phyloP scores from a whole-genome alignment of 30 jellyfish, hydroid and myxozoan species.

The Phacellophora camtschatica region DNA sequence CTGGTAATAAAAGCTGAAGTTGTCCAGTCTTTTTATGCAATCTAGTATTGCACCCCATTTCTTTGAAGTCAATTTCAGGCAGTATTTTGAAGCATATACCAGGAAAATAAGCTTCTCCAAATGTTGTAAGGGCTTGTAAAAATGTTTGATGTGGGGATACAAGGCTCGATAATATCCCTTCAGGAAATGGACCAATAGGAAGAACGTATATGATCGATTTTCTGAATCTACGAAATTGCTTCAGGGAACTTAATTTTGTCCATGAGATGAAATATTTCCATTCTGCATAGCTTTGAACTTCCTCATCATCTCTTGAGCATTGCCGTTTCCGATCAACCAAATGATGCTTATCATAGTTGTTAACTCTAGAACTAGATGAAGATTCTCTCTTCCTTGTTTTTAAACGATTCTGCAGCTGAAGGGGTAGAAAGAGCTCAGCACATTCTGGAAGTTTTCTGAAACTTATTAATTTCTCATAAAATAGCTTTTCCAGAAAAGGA shows the following conservation, averaged over 20 bases:
- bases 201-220: slow-evolving; percentile 54
- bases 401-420: slow-evolving; percentile 18
- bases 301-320: slow-evolving; percentile 65
- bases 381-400: not conserved
- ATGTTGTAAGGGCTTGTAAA: slow-evolving; percentile 20
- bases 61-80: slow-evolving; percentile 73
- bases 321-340: slow-evolving; percentile 6
- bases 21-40: slow-evolving; percentile 74
- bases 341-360: too few relatives aligned
- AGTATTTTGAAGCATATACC: slow-evolving; percentile 48
- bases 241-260: slow-evolving; percentile 49
- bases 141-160: slow-evolving; percentile 60
- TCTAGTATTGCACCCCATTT: slow-evolving; percentile 68
- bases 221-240: slow-evolving; percentile 47
- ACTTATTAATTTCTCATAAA: slow-evolving; percentile 62
- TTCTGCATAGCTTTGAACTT: slow-evolving; percentile 76
- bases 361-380: not conserved
- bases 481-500: slow-evolving; percentile 39
- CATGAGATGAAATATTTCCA: slow-evolving; percentile 74
- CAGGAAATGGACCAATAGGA: slow-evolving; percentile 95
- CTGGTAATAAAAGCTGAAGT: slow-evolving; percentile 78
- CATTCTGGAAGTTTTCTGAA: slow-evolving; percentile 68
- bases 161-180: slow-evolving; percentile 22
- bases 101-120: slow-evolving; percentile 77
- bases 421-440: slow-evolving; percentile 59